Percentiles rank a stretch among this genome's conserved stretches.
phyloP scores from a whole-genome alignment of 1,140 invertebrate genomes.

The Lepidostoma basale region DNA sequence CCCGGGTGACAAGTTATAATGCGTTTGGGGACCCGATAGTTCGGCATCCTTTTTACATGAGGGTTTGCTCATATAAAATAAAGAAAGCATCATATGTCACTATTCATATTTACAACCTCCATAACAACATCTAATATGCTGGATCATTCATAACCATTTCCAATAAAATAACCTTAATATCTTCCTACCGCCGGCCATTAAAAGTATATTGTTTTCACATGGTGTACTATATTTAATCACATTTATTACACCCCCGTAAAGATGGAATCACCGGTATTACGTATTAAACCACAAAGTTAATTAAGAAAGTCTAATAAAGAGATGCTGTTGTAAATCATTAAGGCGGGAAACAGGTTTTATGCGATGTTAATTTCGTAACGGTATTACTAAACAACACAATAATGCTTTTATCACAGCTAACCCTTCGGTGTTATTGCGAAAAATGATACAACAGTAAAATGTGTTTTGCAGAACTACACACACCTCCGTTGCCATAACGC shows the following conservation, averaged over 20 bases:
- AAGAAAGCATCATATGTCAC: too few relatives aligned
- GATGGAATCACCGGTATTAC: conserved; percentile 18
- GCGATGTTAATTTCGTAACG: conserved; percentile 18
- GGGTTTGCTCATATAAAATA: too few relatives aligned
- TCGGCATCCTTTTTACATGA: too few relatives aligned
- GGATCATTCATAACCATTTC: conserved; percentile 5
- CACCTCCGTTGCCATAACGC: neutral
- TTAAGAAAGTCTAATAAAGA: conserved; percentile 31
- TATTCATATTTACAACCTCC: neutral
- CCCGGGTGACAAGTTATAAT: too few relatives aligned
- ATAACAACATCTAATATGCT: conserved; percentile 2
- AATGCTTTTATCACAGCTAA: conserved; percentile 13
- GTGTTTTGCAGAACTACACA: neutral
- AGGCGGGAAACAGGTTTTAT: conserved; percentile 12
- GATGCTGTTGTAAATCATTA: conserved; percentile 16
- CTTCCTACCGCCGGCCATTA: neutral
- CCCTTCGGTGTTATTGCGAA: neutral
- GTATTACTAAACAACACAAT: conserved; percentile 14
- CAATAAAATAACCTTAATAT: conserved; percentile 15
- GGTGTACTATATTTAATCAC: conserved; percentile 23
- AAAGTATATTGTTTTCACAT: conserved; percentile 25
- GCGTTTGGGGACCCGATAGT: too few relatives aligned
- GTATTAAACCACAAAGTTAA: conserved; percentile 16
- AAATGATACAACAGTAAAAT: neutral
- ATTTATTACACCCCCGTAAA: conserved; percentile 22